Evolutionary conservation across 2,797 vertebrate species (phyloP), one percentile per base, ranked within the genome.

Genomic region (Sus cebifrons): DNA sequence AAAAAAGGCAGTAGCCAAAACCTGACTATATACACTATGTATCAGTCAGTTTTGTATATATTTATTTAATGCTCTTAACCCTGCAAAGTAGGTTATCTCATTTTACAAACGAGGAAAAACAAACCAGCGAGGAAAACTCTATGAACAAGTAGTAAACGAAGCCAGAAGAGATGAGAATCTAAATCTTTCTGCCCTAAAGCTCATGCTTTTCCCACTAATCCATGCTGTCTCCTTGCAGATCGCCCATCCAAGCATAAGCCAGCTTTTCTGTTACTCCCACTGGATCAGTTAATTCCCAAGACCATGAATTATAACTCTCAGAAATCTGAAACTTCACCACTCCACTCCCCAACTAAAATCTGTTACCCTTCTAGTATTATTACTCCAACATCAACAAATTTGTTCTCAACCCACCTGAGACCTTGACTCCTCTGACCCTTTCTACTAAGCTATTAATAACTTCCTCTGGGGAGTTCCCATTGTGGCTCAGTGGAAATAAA

Each of bases 81-180:
- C 23, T 20, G 10, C 6, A 44, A 93, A 95, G 44, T 23, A 60
- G 27, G n/a, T 2, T n/a, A 27, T 79, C 71, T 91, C 36, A 68
- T 56, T 97, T 81, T 81, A 75, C 23, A 89, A 86, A 82, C n/a
- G 73, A 91, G 32, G 70, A 89, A 91, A 83, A 83, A 89, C 60
- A 68, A 40, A 27, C 58, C 79, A 75, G 23, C 75, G 16, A 85
- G 18, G 40, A 64, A 94, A 87, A 90, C 9, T 44, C 54, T 12
- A 54, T 25, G n/a, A 40, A 23, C 14, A 65, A 74, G 20, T 2
- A 75, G 86, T n/a, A 79, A 88, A 68, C 2, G 75, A n/a, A 71
- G 36, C 65, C 70, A 88, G 27, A 0, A 74, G 52, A 96, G 77
- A 89, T 25, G 36, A 86, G 29, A 78, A n/a, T 13, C 36, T 54